Evolutionary conservation across 2,888 invertebrate species (phyloP).

Genomic region (Pogonocherus hispidulus): DNA sequence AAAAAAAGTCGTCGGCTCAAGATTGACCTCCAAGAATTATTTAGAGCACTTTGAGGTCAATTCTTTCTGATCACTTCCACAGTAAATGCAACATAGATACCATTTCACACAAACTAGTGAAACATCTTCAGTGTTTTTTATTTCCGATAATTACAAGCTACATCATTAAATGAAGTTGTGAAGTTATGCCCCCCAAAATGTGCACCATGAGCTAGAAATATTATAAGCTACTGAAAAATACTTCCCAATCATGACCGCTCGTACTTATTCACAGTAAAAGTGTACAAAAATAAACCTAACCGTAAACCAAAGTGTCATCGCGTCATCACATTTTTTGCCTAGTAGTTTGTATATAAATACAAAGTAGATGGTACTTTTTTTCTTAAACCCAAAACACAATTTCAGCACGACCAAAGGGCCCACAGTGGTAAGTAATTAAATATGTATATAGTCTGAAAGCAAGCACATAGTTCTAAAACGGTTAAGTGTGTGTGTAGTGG

Average conservation of each 20-base stretch:
- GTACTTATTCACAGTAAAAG: slow-evolving; percentile 10
- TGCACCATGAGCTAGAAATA: not conserved
- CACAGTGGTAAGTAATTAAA: not conserved
- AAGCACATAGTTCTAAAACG: slow-evolving; percentile 26
- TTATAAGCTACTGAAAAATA: not conserved
- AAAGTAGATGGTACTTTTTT: too few relatives aligned
- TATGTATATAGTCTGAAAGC: slow-evolving; percentile 28
- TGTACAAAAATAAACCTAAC: slow-evolving; percentile 22
- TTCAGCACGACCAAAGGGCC: not conserved
- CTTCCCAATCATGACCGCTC: not conserved
- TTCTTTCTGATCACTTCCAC: too few relatives aligned
- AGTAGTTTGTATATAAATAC: not conserved
- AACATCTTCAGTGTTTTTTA: too few relatives aligned
- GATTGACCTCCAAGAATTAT: too few relatives aligned
- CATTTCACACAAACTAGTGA: too few relatives aligned
- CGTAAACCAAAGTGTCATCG: slow-evolving; percentile 18
- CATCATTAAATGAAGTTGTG: too few relatives aligned
- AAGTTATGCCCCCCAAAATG: not conserved
- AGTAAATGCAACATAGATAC: too few relatives aligned
- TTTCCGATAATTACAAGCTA: too few relatives aligned
- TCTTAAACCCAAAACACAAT: slow-evolving; percentile 9
- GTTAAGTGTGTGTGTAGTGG: slow-evolving; percentile 6
- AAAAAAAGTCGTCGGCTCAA: too few relatives aligned
- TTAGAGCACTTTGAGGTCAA: too few relatives aligned
- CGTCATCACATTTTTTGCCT: slow-evolving; percentile 20